phyloP scores from a whole-genome alignment of 1,140 invertebrate species.

The Rhyacophila brunnea region DNA sequence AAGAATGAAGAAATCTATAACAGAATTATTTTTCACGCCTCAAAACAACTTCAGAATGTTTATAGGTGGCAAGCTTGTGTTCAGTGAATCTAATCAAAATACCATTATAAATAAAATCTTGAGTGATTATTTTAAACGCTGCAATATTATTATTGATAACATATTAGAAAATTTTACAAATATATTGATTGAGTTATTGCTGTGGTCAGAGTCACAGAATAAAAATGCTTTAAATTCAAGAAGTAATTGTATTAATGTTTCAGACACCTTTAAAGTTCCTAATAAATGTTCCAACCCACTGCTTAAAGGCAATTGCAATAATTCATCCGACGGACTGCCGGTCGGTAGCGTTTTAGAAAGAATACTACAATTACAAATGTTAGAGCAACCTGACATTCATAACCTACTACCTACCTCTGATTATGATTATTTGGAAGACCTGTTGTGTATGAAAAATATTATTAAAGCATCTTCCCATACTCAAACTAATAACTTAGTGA shows the following conservation, averaged over 20 bases:
- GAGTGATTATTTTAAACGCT: conserved; percentile 16
- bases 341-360: conserved; percentile 40
- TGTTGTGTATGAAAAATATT: conserved; percentile 17
- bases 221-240: background rate
- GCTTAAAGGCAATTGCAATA: conserved; percentile 9
- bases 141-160: no score
- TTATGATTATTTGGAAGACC: conserved; percentile 26
- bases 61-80: conserved; percentile 59
- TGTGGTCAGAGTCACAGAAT: conserved; percentile 4
- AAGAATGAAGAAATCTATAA: conserved; percentile 63
- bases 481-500: no score
- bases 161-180: background rate
- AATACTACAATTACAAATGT: conserved; percentile 42
- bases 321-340: conserved; percentile 15
- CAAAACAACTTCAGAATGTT: conserved; percentile 76
- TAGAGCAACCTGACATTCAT: conserved; percentile 36
- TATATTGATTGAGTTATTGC: conserved; percentile 12
- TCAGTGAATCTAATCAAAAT: conserved; percentile 48
- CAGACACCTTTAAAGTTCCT: no score
- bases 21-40: conserved; percentile 60
- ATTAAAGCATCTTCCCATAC: background rate
- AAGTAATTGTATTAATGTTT: no score
- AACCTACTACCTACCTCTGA: conserved; percentile 5
- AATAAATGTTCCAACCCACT: background rate
- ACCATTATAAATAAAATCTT: conserved; percentile 4